Conservation (phyloP, 92 coral and sea anemone species). For the Bergia sp. region DNA sequence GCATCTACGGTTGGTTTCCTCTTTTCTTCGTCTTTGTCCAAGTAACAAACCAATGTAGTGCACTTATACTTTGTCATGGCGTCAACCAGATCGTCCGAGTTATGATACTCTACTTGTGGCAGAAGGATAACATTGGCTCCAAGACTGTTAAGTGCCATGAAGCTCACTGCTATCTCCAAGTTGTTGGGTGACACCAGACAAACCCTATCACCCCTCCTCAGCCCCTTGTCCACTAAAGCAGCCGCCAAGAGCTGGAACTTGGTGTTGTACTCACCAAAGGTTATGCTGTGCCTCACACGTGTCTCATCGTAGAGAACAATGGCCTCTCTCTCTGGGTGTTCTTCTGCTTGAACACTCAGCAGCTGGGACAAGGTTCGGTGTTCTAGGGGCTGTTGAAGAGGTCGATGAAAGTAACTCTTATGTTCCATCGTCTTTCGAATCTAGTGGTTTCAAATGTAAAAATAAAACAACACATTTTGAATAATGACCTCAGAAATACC, state of each 20-base stretch:
- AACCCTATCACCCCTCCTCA: constrained; percentile 19
- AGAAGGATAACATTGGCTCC: constrained; percentile 1
- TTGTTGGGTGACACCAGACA: constrained; percentile 36
- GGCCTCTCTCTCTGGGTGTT: constrained; percentile 34
- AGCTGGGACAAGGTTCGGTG: constrained; percentile 23
- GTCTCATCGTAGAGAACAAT: constrained; percentile 27
- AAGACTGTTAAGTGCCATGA: constrained; percentile 31
- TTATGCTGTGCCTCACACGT: background rate
- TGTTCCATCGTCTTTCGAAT: background rate
- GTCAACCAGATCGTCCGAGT: constrained; percentile 6
- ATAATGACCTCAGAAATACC: too few species aligned
- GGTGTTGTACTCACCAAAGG: constrained; percentile 13
- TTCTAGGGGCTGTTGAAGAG: constrained; percentile 11
- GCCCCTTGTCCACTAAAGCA: background rate
- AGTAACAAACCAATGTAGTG: constrained; percentile 2
- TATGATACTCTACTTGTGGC: background rate
- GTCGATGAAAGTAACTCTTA: constrained; percentile 1
- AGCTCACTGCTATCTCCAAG: constrained; percentile 19
- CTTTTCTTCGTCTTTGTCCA: constrained; percentile 13
- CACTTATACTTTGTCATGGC: background rate
- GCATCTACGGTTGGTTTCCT: constrained; percentile 23
- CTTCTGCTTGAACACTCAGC: constrained; percentile 8
- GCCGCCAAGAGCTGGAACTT: constrained; percentile 17
- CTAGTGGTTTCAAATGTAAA: too few species aligned
- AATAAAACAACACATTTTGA: too few species aligned